Percentiles rank a stretch among this genome's conserved stretches.
phyloP scores from a whole-genome alignment of 2,113 vertebrate genomes.

The Guaruba guarouba region DNA sequence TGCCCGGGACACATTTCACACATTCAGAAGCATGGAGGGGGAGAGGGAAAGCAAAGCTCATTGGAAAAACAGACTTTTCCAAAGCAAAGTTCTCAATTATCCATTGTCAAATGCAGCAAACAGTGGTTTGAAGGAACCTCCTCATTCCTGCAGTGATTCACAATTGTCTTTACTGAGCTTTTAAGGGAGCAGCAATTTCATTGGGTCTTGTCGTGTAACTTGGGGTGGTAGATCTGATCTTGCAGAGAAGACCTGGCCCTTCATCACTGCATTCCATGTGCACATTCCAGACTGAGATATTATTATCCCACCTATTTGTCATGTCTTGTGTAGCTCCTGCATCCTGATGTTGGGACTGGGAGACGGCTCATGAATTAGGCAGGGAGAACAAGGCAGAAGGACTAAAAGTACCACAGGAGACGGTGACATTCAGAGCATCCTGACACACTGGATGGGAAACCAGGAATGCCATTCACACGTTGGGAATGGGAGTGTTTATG shows the following conservation, averaged over 20 bases:
- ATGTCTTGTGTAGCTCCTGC: background rate
- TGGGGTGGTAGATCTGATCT: background rate
- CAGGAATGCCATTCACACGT: accelerated
- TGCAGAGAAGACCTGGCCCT: background rate
- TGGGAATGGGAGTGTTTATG: background rate
- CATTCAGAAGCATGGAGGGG: background rate
- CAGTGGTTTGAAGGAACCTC: background rate
- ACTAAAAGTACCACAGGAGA: background rate
- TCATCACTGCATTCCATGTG: background rate
- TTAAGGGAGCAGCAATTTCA: background rate
- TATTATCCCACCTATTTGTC: background rate
- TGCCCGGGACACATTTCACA: background rate
- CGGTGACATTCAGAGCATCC: background rate
- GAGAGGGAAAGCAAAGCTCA: background rate
- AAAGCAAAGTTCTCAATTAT: background rate
- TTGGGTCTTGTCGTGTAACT: background rate
- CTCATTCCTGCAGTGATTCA: background rate
- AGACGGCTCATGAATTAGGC: background rate
- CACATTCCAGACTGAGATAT: accelerated
- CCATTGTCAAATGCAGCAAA: background rate
- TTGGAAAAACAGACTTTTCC: background rate
- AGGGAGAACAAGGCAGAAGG: background rate
- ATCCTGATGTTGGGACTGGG: background rate
- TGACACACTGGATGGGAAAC: background rate
- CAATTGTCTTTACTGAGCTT: background rate